These are phyloP conservation scores for Nycticorax nycticorax DNA, from an alignment of 2,113 vertebrate genomes.

Conservation along the genomic window DNA sequence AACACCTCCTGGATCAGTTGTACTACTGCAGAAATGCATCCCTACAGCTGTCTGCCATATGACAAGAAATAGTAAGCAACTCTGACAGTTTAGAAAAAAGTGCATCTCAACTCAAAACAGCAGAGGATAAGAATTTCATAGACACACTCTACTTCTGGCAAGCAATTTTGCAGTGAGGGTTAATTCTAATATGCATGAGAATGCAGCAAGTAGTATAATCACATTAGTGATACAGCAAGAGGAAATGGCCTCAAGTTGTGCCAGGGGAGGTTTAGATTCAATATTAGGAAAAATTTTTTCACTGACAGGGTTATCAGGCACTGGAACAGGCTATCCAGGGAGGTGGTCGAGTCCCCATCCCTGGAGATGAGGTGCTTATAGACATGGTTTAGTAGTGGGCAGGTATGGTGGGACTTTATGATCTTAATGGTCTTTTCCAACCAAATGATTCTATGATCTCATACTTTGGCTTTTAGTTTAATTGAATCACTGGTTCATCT, in stretches of 20 bases:
- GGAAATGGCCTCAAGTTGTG: too few species aligned
- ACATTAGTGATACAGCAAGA: too few species aligned
- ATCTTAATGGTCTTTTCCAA: too few species aligned
- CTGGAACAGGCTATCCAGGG: too few species aligned
- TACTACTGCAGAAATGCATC: neutral
- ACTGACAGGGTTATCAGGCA: too few species aligned
- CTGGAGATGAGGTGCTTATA: too few species aligned
- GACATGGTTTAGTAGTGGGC: too few species aligned
- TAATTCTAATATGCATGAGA: constrained; percentile 13
- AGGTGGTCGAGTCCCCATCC: too few species aligned
- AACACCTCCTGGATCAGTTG: neutral
- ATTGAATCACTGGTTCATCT: constrained; percentile 1
- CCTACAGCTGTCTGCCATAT: neutral
- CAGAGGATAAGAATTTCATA: neutral
- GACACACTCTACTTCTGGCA: neutral
- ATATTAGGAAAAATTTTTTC: too few species aligned
- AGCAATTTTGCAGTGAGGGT: neutral
- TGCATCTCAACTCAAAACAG: neutral
- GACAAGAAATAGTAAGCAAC: neutral
- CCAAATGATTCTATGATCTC: neutral
- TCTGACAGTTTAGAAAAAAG: neutral
- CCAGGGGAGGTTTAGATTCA: too few species aligned
- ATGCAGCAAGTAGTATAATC: constrained; percentile 22
- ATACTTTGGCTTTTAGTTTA: constrained; percentile 21
- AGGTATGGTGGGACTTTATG: too few species aligned